Evolutionary conservation across 2,888 invertebrate species (phyloP).

Genomic region (Phengaris arion): DNA sequence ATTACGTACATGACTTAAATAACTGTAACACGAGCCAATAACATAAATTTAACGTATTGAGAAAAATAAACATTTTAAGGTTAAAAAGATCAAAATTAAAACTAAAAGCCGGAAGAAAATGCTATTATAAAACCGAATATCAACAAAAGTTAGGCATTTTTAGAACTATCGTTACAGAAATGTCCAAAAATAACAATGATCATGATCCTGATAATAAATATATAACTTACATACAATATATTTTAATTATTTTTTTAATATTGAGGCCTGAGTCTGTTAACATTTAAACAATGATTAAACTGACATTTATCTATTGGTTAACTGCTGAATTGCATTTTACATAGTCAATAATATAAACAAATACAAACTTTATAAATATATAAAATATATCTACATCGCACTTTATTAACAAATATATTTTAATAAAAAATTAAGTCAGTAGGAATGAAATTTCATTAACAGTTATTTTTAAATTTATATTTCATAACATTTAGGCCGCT

Average conservation of each 20-base stretch:
- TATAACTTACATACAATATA: not conserved
- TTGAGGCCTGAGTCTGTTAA: not conserved
- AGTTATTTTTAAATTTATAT: conserved; percentile 7
- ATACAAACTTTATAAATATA: not conserved
- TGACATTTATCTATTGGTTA: not conserved
- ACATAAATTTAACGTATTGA: not conserved
- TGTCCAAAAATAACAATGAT: too few species aligned
- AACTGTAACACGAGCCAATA: not conserved
- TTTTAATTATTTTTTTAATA: not conserved
- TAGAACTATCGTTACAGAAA: too few species aligned
- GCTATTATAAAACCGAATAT: not conserved
- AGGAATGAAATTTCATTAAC: conserved; percentile 5
- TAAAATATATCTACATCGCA: not conserved
- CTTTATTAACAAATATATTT: not conserved
- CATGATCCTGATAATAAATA: too few species aligned
- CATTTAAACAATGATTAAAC: not conserved
- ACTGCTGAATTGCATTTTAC: not conserved
- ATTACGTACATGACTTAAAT: not conserved
- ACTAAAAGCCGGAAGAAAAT: not conserved
- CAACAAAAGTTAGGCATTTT: too few species aligned
- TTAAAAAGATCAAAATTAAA: not conserved
- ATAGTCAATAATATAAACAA: too few species aligned
- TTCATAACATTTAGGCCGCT: not conserved
- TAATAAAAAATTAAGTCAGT: not conserved
- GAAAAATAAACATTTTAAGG: not conserved